Evolutionary conservation across 1,140 invertebrate genomes (phyloP), one percentile per base, ranked within the genome.

Genomic region (Neoseiulus cucumeris): DNA sequence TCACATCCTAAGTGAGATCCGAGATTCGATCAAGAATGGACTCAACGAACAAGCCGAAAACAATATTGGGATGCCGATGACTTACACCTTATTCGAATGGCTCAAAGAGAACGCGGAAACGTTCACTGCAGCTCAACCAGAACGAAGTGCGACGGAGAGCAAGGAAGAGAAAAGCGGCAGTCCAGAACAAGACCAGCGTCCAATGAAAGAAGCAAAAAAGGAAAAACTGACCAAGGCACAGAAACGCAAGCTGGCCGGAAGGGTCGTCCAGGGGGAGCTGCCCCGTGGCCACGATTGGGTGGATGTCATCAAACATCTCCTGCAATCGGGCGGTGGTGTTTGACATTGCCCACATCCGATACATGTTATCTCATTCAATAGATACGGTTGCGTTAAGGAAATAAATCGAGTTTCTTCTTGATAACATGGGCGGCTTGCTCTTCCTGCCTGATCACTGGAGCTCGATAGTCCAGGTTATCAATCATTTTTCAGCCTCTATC

Each of bases 251-350:
- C 84, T 90, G 70, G 92, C 87, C 84, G 87, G 90, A 73, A 79
- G 82, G 68, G 79, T 84, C 0, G 79, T 80, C 9, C 86, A 85
- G 68, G 89, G 89, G 1, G 89, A 93, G 70, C 83, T 82, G 69
- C 85, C 87, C 0, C 77, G 91, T 29, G 92, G 92, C 1, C 91
- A 84, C 82, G 83, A 95, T 76, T 96, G 92, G 91, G 84, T 95
- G 2, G 91, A 95, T 74, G 83, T 95, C 67, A 83, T 95, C 29
- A 91, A 91, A 77, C 92, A 96, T 78, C 80, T 96, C 42, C 89
- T 87, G n/a, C 91, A 95, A 74, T 85, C 84, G 67, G 85, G 85
- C 2, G 25, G 14, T 59, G 51, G 25, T 4, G 22, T 12, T 17
- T 59, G 33, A 59, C 9, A 39, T 6, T 4, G 33, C 4, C 33